phyloP scores from a whole-genome alignment of 2,797 vertebrate species.

The Falco peregrinus region DNA sequence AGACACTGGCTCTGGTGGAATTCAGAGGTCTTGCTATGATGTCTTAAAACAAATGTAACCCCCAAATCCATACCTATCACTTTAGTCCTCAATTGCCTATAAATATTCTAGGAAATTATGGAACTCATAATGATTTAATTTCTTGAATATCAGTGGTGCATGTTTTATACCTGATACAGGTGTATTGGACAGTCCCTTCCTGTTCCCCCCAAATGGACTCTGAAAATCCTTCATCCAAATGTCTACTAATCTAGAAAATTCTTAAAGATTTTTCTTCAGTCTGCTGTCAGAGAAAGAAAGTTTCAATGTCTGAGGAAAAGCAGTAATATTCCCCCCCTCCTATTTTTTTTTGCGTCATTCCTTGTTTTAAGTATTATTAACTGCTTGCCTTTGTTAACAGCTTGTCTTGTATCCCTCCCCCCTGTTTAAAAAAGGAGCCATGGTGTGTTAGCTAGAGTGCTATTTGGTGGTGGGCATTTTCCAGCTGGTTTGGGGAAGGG shows the following conservation, averaged over 20 bases:
- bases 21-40: background rate
- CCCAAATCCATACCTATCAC: background rate
- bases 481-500: background rate
- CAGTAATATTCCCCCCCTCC: rapidly evolving
- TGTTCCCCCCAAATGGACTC: background rate
- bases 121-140: background rate
- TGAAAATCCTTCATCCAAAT: background rate
- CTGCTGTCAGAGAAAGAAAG: background rate
- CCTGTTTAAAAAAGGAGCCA: background rate
- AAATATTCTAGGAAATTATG: background rate
- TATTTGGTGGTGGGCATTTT: background rate
- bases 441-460: background rate
- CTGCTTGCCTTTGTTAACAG: background rate
- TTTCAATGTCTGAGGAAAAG: background rate
- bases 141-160: background rate
- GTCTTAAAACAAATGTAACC: background rate
- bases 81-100: background rate
- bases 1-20: background rate
- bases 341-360: background rate
- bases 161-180: background rate
- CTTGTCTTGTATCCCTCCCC: background rate
- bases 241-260: background rate
- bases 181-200: background rate
- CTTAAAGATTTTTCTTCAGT: background rate
- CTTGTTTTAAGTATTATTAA: background rate